Conservation (phyloP, 2,888 invertebrate species). For the Eupelmus urozonus region DNA sequence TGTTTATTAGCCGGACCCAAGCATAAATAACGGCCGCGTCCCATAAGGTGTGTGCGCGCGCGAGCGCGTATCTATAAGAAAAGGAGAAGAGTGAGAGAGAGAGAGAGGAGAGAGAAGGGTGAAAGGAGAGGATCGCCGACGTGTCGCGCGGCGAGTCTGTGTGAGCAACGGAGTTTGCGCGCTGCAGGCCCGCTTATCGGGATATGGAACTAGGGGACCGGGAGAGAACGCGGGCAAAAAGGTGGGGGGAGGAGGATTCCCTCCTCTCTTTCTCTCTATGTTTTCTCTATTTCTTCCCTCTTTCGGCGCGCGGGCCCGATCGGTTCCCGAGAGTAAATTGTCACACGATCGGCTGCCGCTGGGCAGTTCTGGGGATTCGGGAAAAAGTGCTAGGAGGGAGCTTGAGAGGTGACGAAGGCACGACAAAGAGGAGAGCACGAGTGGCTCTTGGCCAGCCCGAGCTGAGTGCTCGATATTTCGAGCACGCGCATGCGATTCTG, state of each 20-base stretch:
- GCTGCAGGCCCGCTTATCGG: slow-evolving; percentile 50
- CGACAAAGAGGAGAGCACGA: slow-evolving; percentile 44
- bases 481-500: neutral
- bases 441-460: neutral
- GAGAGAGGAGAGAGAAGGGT: slow-evolving; percentile 50
- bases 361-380: slow-evolving; percentile 64
- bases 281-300: neutral
- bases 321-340: slow-evolving; percentile 75
- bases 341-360: slow-evolving; percentile 71
- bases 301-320: slow-evolving; percentile 67
- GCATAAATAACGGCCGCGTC: slow-evolving; percentile 75
- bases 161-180: slow-evolving; percentile 22
- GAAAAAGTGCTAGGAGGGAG: slow-evolving; percentile 63
- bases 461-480: neutral
- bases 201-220: slow-evolving; percentile 52
- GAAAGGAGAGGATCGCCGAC: no score
- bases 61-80: slow-evolving; percentile 56
- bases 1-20: slow-evolving; percentile 77
- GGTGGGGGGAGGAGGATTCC: slow-evolving; percentile 56
- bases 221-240: slow-evolving; percentile 45
- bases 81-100: slow-evolving; percentile 44
- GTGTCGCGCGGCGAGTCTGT: slow-evolving; percentile 10
- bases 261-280: slow-evolving; percentile 18
- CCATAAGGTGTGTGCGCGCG: slow-evolving; percentile 72
- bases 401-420: slow-evolving; percentile 55